Base-by-base conservation (phyloP, 2,797 vertebrate species). In the Pitangus sulphuratus region DNA sequence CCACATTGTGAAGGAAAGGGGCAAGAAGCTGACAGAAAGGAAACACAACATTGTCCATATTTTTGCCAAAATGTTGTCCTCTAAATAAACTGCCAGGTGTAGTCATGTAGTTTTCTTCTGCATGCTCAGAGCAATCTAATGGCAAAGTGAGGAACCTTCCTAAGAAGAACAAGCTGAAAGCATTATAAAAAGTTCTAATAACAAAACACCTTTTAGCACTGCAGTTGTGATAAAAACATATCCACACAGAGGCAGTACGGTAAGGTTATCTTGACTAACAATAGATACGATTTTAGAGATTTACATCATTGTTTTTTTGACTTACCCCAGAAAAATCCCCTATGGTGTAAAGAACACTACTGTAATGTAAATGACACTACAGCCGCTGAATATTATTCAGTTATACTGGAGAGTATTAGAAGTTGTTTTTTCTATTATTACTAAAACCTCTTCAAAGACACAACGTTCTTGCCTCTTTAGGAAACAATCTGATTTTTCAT, bases 401-500 rank as follows among this genome's bases (percentile, higher is more conserved):
- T 65, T 89, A 51, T 31, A 77, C 44, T 53, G 40, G 13, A 89
- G 24, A 8, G 40, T 62, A 74, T 87, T 37, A n/a, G 1, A 57
- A 53, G 26, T 51, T 84, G 42, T 0, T 77, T 92, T 77, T 84
- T n/a, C 50, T 72, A 16, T 84, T 60, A 86, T 86, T 87, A 86
- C 37, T 33, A 26, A 95, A 94, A 75, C 42, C n/a, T 72, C 84
- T 85, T 89, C 80, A 90, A 90, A 92, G 47, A 75, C 15, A 64
- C 33, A 92, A 72, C 14, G 26, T 83, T 91, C 51, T 86, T 74
- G 45, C 12, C 37, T 71, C 57, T 90, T 90, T 62, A 76, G 66
- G 66, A 87, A 93, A 76, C 25, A 76, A 76, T 77, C 28, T 64
- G 30, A 54, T 60, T 80, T 76, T 84, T 65, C 39, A 47, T 45